phyloP scores from a whole-genome alignment of 2,113 vertebrate genomes.

The Chelonoidis abingdonii region DNA sequence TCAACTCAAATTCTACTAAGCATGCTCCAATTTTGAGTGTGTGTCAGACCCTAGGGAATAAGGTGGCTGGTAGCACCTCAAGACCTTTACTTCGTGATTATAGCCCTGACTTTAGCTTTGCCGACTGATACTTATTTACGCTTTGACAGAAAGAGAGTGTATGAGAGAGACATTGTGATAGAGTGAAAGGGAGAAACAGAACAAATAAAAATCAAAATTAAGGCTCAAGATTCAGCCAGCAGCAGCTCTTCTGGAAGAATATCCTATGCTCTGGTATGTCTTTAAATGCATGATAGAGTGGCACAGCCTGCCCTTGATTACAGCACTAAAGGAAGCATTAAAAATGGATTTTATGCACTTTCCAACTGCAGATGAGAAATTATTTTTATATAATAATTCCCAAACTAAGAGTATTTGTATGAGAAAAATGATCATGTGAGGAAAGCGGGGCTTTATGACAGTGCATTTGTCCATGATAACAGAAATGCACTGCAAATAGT shows the following conservation, averaged over 20 bases:
- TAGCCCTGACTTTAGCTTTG: neutral
- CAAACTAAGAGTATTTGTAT: neutral
- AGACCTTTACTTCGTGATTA: neutral
- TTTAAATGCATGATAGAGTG: neutral
- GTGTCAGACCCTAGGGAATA: neutral
- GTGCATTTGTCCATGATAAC: neutral
- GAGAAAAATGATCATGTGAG: neutral
- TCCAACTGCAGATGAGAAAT: neutral
- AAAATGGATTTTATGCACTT: neutral
- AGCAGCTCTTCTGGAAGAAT: neutral
- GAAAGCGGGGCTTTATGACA: neutral
- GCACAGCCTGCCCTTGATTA: neutral
- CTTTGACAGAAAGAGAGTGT: neutral
- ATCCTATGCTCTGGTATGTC: neutral
- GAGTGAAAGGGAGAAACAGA: neutral
- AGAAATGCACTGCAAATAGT: neutral
- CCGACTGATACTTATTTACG: neutral
- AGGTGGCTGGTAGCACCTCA: neutral
- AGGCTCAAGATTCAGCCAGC: neutral
- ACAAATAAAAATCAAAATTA: neutral
- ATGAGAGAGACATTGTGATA: neutral
- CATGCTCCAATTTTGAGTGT: neutral
- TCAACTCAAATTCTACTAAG: neutral
- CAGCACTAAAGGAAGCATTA: neutral
- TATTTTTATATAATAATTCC: neutral